Evolutionary conservation across 1,140 invertebrate genomes (phyloP).

Genomic region (Diplogasteroides magnus): DNA sequence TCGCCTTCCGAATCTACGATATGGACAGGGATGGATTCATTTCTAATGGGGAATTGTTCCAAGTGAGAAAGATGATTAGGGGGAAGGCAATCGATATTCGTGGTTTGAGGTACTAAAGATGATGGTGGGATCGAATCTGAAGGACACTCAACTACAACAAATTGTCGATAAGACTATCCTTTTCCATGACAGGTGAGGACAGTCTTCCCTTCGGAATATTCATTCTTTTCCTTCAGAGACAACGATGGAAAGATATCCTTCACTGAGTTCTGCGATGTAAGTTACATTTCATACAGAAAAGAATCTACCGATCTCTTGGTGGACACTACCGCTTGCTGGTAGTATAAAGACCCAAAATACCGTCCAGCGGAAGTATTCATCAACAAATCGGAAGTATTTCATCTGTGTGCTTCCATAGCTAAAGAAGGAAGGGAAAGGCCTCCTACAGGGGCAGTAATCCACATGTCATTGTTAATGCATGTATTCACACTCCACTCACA

Average conservation of each 20-base stretch:
- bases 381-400: no score
- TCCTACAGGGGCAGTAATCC: no score
- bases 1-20: slow-evolving; percentile 57
- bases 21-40: slow-evolving; percentile 57
- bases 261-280: slow-evolving; percentile 57
- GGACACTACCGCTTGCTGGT: no score
- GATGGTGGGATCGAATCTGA: slow-evolving; percentile 57
- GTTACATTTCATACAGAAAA: slow-evolving; percentile 25
- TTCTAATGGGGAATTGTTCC: slow-evolving; percentile 57
- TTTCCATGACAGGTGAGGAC: slow-evolving; percentile 54
- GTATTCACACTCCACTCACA: neutral
- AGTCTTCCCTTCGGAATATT: neutral
- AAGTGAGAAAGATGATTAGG: slow-evolving; percentile 39
- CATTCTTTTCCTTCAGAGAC: slow-evolving; percentile 32
- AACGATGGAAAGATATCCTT: slow-evolving; percentile 57
- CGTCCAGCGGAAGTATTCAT: no score
- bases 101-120: slow-evolving; percentile 53
- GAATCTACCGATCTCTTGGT: no score
- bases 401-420: no score
- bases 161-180: slow-evolving; percentile 57
- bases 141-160: slow-evolving; percentile 57
- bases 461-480: no score
- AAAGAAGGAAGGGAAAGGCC: no score
- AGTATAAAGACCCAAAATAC: no score
- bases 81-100: no score